Evolutionary conservation across 2,888 invertebrate species (phyloP).

Genomic region (Chrysotoxum bicinctum): DNA sequence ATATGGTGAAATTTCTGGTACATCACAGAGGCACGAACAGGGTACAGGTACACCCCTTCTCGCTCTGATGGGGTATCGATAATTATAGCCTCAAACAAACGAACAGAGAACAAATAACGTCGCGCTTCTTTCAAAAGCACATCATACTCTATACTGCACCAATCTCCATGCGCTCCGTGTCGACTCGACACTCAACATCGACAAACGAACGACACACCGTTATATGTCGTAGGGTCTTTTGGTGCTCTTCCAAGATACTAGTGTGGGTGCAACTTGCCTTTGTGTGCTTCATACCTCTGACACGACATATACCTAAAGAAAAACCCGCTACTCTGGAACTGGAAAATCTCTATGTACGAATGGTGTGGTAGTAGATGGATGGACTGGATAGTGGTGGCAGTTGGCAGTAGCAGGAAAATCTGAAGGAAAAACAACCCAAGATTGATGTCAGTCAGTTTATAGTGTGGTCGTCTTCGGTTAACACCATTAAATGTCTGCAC

Average conservation of each 20-base stretch:
- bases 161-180: constrained; percentile 62
- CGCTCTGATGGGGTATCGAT: constrained; percentile 59
- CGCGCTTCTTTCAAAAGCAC: constrained; percentile 51
- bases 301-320: constrained; percentile 2
- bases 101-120: constrained; percentile 51
- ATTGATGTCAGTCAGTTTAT: constrained; percentile 73
- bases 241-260: constrained; percentile 59
- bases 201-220: constrained; percentile 11
- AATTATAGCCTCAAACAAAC: constrained; percentile 59
- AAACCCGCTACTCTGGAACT: not conserved
- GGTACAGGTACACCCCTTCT: constrained; percentile 15
- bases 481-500: constrained; percentile 69
- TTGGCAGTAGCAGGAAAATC: constrained; percentile 51
- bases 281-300: constrained; percentile 43
- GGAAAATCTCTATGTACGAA: constrained; percentile 26
- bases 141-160: constrained; percentile 39
- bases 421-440: constrained; percentile 70
- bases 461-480: constrained; percentile 72
- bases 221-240: constrained; percentile 22
- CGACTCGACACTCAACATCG: constrained; percentile 1
- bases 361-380: constrained; percentile 38
- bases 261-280: constrained; percentile 69
- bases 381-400: constrained; percentile 26
- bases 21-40: not conserved
- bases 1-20: not conserved